Evolutionary conservation across 2,113 vertebrate genomes (phyloP).

Genomic region (Ardeotis arabs): DNA sequence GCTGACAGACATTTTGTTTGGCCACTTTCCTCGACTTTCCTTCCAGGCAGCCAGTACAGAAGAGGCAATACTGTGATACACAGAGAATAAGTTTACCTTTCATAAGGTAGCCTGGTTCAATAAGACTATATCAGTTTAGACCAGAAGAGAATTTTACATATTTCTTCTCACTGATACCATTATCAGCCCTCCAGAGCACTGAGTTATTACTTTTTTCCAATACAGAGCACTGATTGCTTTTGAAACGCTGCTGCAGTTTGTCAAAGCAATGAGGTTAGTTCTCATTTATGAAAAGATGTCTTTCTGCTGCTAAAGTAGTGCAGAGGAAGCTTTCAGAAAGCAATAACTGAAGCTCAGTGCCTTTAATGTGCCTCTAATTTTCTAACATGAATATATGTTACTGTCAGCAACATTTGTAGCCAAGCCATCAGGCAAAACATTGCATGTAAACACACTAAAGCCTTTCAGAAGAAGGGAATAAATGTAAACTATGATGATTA

Average conservation of each 20-base stretch:
- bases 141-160: neutral
- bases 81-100: neutral
- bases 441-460: neutral
- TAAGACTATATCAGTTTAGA: neutral
- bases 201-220: neutral
- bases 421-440: neutral
- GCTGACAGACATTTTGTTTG: neutral
- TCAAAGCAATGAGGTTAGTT: neutral
- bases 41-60: neutral
- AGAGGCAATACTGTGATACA: neutral
- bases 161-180: neutral
- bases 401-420: neutral
- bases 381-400: neutral
- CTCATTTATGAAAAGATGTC: neutral
- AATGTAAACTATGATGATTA: neutral
- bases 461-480: neutral
- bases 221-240: neutral
- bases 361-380: neutral
- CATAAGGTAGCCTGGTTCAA: neutral
- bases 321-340: neutral
- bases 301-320: neutral
- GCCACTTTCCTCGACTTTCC: neutral
- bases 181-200: neutral
- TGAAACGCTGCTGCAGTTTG: neutral
- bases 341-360: neutral